phyloP scores from a whole-genome alignment of 2,888 invertebrate genomes.

The Prosapia bicincta region DNA sequence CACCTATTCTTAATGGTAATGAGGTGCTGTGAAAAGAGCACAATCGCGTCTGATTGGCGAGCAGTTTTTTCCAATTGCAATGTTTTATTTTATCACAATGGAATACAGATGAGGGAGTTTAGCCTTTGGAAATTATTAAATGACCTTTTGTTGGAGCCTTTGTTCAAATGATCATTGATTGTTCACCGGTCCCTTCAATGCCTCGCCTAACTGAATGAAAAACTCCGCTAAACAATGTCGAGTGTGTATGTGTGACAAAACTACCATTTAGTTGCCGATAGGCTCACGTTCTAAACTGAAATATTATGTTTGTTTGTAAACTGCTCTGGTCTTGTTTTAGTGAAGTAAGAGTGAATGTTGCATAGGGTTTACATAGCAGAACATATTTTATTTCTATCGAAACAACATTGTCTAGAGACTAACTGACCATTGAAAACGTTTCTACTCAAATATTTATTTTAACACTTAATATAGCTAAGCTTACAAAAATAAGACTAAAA shows the following conservation, averaged over 20 bases:
- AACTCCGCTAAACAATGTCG: slow-evolving; percentile 4
- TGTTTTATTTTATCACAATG: slow-evolving; percentile 29
- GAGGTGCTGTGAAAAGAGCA: slow-evolving; percentile 19
- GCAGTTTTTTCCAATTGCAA: slow-evolving; percentile 25
- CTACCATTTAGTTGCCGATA: not conserved
- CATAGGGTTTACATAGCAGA: too few relatives aligned
- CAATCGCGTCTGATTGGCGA: slow-evolving; percentile 25
- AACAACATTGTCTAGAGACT: too few relatives aligned
- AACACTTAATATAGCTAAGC: too few relatives aligned
- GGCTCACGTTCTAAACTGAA: too few relatives aligned
- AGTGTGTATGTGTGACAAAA: not conserved
- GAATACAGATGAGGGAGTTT: slow-evolving; percentile 7
- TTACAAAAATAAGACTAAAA: too few relatives aligned
- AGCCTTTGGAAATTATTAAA: slow-evolving; percentile 30
- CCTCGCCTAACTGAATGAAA: slow-evolving; percentile 8
- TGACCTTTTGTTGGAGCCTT: slow-evolving; percentile 28
- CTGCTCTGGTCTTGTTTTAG: too few relatives aligned
- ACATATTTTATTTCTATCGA: too few relatives aligned
- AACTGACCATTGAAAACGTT: too few relatives aligned
- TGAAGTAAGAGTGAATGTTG: too few relatives aligned
- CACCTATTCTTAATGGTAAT: slow-evolving; percentile 25
- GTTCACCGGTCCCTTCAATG: slow-evolving; percentile 7
- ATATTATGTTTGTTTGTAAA: too few relatives aligned
- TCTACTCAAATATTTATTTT: too few relatives aligned
- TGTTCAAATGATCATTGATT: slow-evolving; percentile 18